Conservation (phyloP, 2,113 vertebrate species). For the Notothenia coriiceps region DNA sequence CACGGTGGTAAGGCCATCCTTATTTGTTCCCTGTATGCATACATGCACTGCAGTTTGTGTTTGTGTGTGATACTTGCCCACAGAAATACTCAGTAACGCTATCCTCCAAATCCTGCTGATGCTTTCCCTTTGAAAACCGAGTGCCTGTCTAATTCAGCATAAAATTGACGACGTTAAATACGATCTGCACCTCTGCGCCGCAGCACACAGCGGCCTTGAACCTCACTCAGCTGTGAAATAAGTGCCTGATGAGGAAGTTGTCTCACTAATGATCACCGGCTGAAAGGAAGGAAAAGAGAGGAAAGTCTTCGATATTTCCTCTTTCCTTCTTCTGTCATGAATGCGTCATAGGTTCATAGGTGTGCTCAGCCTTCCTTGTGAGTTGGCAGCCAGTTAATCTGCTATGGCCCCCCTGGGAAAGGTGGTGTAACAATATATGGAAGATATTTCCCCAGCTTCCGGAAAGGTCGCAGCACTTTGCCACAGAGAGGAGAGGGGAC, state of each 20-base stretch:
- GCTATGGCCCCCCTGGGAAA: constrained; percentile 19
- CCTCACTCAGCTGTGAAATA: constrained; percentile 20
- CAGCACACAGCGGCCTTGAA: background rate
- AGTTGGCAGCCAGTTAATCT: constrained; percentile 30
- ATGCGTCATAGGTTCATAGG: constrained; percentile 25
- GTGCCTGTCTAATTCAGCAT: constrained; percentile 61
- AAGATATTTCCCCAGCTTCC: constrained; percentile 50
- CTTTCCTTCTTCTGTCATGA: constrained; percentile 52
- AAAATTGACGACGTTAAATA: constrained; percentile 55
- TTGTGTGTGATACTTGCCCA: constrained; percentile 32
- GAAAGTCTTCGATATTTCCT: constrained; percentile 57
- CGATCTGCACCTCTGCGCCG: constrained; percentile 39
- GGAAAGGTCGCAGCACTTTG: constrained; percentile 48
- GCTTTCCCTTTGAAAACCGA: constrained; percentile 64
- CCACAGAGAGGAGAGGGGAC: constrained; percentile 27
- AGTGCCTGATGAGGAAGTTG: constrained; percentile 28
- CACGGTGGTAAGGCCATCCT: background rate
- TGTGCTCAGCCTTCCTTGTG: background rate
- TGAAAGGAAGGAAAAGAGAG: constrained; percentile 46
- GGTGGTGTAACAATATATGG: constrained; percentile 67
- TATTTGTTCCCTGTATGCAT: background rate
- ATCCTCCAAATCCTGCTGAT: constrained; percentile 52
- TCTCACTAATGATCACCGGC: constrained; percentile 31
- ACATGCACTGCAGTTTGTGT: constrained; percentile 12
- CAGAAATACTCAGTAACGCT: constrained; percentile 17